A percentile compares a stretch with the other conserved stretches of the same genome.
Conservation (phyloP, 2,888 invertebrate genomes). For the Tinea trinotella region DNA sequence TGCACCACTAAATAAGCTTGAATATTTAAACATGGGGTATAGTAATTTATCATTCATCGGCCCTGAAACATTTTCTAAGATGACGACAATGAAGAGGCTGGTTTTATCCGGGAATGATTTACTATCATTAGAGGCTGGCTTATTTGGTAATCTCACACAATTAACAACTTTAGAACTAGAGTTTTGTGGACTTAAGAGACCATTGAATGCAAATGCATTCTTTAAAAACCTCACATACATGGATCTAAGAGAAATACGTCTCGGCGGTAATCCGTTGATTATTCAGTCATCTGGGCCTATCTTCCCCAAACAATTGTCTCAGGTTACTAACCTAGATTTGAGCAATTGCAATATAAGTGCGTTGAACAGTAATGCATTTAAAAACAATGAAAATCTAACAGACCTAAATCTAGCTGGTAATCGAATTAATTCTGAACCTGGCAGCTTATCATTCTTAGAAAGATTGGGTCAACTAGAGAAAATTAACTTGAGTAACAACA, state of each 20-base stretch:
- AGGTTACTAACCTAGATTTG: conserved; percentile 75
- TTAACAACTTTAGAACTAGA: conserved; percentile 78
- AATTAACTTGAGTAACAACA: conserved; percentile 76
- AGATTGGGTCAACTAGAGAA: conserved; percentile 70
- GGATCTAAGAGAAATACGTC: conserved; percentile 76
- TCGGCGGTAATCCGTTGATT: conserved; percentile 77
- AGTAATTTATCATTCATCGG: conserved; percentile 77
- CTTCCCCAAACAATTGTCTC: conserved; percentile 76
- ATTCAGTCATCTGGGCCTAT: conserved; percentile 73
- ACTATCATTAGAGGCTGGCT: conserved; percentile 75
- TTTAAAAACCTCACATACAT: conserved; percentile 76
- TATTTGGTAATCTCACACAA: conserved; percentile 78
- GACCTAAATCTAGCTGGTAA: conserved; percentile 75
- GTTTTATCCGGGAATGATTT: conserved; percentile 79
- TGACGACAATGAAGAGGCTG: conserved; percentile 76
- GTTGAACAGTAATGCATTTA: conserved; percentile 74
- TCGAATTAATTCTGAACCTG: conserved; percentile 56
- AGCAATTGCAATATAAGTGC: conserved; percentile 76
- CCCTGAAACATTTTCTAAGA: conserved; percentile 77
- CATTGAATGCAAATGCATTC: conserved; percentile 77
- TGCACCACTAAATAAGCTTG: conserved; percentile 76
- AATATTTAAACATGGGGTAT: conserved; percentile 81
- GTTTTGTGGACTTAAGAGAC: conserved; percentile 76
- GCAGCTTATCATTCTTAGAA: conserved; percentile 70
- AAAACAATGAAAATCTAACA: conserved; percentile 74